Evolutionary conservation across 1,140 invertebrate species (phyloP), one percentile per base, ranked within the genome.

Genomic region (Drosophila sturtevanti): DNA sequence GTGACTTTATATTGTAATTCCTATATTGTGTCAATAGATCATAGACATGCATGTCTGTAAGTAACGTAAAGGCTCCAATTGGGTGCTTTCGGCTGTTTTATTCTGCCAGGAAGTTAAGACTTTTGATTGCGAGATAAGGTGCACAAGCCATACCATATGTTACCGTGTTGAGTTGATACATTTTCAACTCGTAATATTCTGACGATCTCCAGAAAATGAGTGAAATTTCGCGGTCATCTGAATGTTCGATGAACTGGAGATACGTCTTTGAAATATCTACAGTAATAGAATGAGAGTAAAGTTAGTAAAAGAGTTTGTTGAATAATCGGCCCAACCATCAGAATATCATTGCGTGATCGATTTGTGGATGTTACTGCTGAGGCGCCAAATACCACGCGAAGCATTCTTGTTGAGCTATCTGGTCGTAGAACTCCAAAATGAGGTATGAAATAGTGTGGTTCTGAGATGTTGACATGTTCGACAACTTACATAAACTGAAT

Each of bases 401-500:
- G 55, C 27, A 31, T 12, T 14, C 22, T 56, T 34, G 54, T 34
- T 31, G 24, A 35, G 54, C 54, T 56, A 14, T 56, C 3, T 14
- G 54, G 54, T 27, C 54, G 54, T 27, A 27, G 27, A 22, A 34
- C 54, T 4, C 22, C 1, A 56, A 31, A 31, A 16, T 59, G 16
- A 14, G 56, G 16, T 5, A 38, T 59, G 14, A 59, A 16, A 35
- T 59, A 37, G 18, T 37, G 56, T 21, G 56, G 34, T 59, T 59
- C 7, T 11, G 31, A 11, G 18, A 59, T 35, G 21, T 38, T 35
- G 12, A 56, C 27, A 31, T 56, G n/a, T 16, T 24, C 10, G 4
- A n/a, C 27, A 7, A 35, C 12, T 59, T 59, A 34, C 56, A 59
- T 59, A 59, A 59, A 59, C 6, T 59, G 14, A 35, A 35, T 35